These are phyloP conservation scores for Operophtera brumata DNA, from an alignment of 2,888 invertebrate genomes.

Conservation along the genomic window DNA sequence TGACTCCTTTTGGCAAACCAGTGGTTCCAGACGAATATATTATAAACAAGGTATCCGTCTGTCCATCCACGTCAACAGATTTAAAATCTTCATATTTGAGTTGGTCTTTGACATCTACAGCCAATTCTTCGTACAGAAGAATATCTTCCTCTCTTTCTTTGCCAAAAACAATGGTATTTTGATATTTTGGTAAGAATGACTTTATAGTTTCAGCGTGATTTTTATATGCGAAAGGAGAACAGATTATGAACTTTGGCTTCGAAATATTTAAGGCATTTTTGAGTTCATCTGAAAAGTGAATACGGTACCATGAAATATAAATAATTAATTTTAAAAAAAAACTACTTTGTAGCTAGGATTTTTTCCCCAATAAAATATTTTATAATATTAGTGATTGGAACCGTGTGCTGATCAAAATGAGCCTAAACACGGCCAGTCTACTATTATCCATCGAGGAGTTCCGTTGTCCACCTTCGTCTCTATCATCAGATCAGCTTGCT, in stretches of 20 bases:
- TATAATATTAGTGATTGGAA: no score
- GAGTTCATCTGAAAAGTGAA: conserved; percentile 65
- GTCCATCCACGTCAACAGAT: conserved; percentile 49
- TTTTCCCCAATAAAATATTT: no score
- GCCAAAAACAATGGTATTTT: conserved; percentile 55
- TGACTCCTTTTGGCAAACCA: conserved; percentile 66
- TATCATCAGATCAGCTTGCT: no score
- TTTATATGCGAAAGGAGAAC: conserved; percentile 53
- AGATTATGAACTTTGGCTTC: conserved; percentile 56
- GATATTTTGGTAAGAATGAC: conserved; percentile 37
- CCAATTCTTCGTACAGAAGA: conserved; percentile 49
- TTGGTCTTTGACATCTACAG: conserved; percentile 36
- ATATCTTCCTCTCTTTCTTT: conserved; percentile 38
- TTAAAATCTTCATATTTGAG: conserved; percentile 50
- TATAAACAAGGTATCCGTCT: conserved; percentile 51
- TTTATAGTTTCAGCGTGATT: conserved; percentile 42
- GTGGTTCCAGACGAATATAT: conserved; percentile 70
- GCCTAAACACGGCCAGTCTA: no score
- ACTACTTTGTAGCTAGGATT: no score
- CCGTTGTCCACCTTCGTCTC: no score
- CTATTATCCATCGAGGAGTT: no score
- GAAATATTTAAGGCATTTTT: conserved; percentile 54
- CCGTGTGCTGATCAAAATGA: no score
- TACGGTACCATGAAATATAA: no score
- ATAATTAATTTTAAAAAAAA: no score